Evolutionary conservation across 2,797 vertebrate genomes (phyloP).

Genomic region (Typhlichthys eigenmanni): DNA sequence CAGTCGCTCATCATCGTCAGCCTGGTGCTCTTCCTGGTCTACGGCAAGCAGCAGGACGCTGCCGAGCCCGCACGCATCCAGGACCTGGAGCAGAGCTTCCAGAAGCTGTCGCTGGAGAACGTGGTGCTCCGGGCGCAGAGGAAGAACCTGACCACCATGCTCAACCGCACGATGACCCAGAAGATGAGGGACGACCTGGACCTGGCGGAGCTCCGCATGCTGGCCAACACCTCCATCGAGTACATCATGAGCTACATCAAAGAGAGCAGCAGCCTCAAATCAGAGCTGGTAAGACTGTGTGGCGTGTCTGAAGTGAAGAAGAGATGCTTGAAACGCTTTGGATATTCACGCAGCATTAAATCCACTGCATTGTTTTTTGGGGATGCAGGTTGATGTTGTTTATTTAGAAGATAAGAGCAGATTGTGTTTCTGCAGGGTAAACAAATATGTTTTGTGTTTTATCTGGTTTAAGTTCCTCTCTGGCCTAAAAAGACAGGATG

Average conservation of each 20-base stretch:
- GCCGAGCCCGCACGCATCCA: conserved; percentile 69
- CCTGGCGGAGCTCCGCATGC: not conserved
- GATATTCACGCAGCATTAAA: too few relatives aligned
- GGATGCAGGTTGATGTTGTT: too few relatives aligned
- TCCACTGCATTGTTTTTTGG: too few relatives aligned
- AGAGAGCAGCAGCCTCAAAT: rapidly evolving
- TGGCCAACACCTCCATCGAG: conserved; percentile 37
- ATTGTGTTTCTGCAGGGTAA: too few relatives aligned
- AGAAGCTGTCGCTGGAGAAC: conserved; percentile 65
- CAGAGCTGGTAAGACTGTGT: conserved; percentile 48
- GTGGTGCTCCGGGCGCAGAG: conserved; percentile 53
- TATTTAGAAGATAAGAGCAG: too few relatives aligned
- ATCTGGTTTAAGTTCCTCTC: too few relatives aligned
- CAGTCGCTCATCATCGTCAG: conserved; percentile 93
- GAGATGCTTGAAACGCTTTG: too few relatives aligned
- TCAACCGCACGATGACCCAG: conserved; percentile 76
- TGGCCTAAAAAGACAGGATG: too few relatives aligned
- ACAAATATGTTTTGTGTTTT: too few relatives aligned
- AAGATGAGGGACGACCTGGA: conserved; percentile 58
- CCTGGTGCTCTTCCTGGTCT: conserved; percentile 93
- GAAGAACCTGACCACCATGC: conserved; percentile 75
- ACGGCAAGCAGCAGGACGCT: conserved; percentile 81
- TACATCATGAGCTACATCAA: conserved; percentile 26
- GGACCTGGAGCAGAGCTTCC: conserved; percentile 74
- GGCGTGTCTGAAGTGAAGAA: too few relatives aligned